Evolutionary conservation across 2,888 invertebrate species (phyloP), one percentile per base, ranked within the genome.

Genomic region (Brachyopa scutellaris): DNA sequence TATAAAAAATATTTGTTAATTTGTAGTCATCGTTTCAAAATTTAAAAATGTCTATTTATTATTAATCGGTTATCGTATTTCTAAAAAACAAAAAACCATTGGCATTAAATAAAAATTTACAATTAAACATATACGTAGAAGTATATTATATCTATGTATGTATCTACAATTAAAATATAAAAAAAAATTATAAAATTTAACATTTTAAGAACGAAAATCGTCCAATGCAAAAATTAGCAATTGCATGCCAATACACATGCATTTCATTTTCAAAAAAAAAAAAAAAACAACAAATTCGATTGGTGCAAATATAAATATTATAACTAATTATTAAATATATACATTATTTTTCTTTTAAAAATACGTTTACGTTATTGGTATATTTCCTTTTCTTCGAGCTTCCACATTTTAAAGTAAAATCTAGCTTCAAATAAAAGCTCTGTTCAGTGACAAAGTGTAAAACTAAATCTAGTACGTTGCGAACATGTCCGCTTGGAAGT

Each of bases 1-100:
- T 23, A 49, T 23, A 42, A 53, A 17, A 53, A 9, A 49, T 42
- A 49, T 49, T 6, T 49, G 47, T 74, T 66, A 40, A 57, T 57
- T 62, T 61, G 62, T 72, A 73, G 55, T 64, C 55, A 26, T 64
- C 62, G 73, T 73, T 62, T n/a, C 62, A 64, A 42, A 38, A 33
- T 31, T 42, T 15, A 42, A 70, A 59, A 61, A 33, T 29, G 53
- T 5, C 53, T 51, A 59, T 2, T 45, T 21, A 40, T 45, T 55
- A 74, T 64, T 62, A 70, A 64, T 80, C 45, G 80, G 76, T 76
- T 80, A 69, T 57, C 40, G 61, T 80, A 70, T 55, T 55, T 55
- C 23, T 47, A 67, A 49, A 73, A 45, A 40, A 31, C 26, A 67
- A 55, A 73, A 45, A 51, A 31, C n/a, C 49, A 62, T 70, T 76